Evolutionary conservation across 1,140 invertebrate genomes (phyloP).

Genomic region (Penaeus vannamei): DNA sequence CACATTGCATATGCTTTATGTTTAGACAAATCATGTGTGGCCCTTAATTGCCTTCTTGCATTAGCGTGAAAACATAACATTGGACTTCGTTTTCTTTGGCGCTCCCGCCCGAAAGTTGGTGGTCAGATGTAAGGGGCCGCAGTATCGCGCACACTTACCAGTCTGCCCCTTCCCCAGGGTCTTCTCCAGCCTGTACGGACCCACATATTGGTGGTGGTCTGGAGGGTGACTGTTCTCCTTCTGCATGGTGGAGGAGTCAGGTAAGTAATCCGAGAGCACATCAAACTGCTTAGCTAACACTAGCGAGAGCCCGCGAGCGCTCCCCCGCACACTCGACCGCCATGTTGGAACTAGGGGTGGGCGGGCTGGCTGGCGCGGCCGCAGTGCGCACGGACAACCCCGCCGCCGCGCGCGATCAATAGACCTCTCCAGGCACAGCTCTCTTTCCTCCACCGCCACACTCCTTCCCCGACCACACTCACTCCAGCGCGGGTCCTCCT

Average conservation of each 20-base stretch:
- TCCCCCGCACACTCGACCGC: constrained; percentile 58
- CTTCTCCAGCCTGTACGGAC: constrained; percentile 98
- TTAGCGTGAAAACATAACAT: constrained; percentile 36
- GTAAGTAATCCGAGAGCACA: constrained; percentile 64
- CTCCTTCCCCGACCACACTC: constrained; percentile 40
- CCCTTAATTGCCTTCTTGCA: constrained; percentile 30
- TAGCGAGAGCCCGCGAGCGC: constrained; percentile 58
- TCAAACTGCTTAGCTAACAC: constrained; percentile 63
- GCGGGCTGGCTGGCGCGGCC: constrained; percentile 61
- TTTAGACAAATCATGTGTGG: not conserved
- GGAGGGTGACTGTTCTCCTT: constrained; percentile 71
- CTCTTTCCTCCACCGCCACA: constrained; percentile 34
- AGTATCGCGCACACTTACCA: constrained; percentile 78
- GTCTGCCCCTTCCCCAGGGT: constrained; percentile 99
- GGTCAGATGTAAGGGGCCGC: constrained; percentile 39
- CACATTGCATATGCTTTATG: no score
- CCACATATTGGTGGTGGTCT: constrained; percentile 85
- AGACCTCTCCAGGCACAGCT: constrained; percentile 46
- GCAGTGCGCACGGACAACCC: constrained; percentile 52
- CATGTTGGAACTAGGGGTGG: constrained; percentile 67
- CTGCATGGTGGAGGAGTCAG: constrained; percentile 69
- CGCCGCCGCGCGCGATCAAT: constrained; percentile 57
- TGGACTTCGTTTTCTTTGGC: constrained; percentile 61
- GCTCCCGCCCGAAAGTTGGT: constrained; percentile 56
- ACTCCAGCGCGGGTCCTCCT: constrained; percentile 41